Conservation (phyloP, 2,113 vertebrate genomes). For the Chaetorhynchus papuensis region DNA sequence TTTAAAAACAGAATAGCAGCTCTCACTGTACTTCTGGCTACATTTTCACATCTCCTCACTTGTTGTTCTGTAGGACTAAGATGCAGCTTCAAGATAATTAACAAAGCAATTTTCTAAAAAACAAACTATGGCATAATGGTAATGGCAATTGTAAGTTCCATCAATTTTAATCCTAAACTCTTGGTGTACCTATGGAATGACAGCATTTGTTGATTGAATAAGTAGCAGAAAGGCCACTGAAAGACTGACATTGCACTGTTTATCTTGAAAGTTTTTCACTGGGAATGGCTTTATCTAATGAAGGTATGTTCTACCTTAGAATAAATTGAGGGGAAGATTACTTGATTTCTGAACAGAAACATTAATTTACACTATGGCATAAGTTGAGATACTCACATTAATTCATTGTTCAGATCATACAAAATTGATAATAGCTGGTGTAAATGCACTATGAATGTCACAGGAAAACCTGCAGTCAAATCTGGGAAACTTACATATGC, state of each 20-base stretch:
- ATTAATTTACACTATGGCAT: fast-evolving
- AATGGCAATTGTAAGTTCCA: background rate
- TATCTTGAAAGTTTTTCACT: background rate
- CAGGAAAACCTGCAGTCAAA: background rate
- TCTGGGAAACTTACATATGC: background rate
- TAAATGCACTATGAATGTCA: background rate
- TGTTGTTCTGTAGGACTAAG: background rate
- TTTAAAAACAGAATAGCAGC: background rate
- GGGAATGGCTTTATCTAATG: background rate
- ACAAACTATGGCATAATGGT: background rate
- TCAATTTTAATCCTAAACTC: background rate
- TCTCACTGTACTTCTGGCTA: background rate
- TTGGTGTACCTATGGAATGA: background rate
- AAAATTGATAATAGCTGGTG: background rate
- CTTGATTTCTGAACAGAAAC: background rate
- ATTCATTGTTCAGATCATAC: background rate
- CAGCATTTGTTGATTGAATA: background rate
- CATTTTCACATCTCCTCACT: background rate
- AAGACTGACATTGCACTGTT: background rate
- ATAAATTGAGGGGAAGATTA: background rate
- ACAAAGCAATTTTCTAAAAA: background rate
- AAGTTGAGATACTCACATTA: background rate
- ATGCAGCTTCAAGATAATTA: background rate
- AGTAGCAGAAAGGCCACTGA: background rate
- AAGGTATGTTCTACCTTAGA: background rate